These are phyloP conservation scores for Rhinogobio ventralis DNA, from an alignment of 2,797 vertebrate genomes.

Conservation along the genomic window DNA sequence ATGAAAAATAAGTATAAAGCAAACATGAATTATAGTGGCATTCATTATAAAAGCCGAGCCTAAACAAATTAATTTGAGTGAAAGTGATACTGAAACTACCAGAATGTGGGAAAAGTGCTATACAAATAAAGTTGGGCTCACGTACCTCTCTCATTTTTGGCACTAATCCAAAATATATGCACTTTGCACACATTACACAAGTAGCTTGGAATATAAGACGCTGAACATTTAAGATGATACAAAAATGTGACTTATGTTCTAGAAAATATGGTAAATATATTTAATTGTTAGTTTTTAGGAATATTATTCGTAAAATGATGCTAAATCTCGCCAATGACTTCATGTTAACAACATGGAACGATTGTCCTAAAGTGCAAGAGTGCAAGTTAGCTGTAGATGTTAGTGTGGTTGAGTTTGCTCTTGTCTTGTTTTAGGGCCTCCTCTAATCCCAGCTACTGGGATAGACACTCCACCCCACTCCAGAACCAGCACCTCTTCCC, in stretches of 20 bases:
- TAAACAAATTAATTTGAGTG: neutral
- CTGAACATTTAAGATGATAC: too few species aligned
- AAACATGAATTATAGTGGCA: neutral
- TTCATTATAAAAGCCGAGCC: neutral
- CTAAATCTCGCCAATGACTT: neutral
- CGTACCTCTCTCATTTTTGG: neutral
- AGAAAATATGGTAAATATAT: neutral
- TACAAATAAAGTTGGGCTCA: neutral
- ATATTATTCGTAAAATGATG: too few species aligned
- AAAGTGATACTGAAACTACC: neutral
- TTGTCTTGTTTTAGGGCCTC: conserved; percentile 86
- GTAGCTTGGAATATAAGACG: neutral
- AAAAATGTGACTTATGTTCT: neutral
- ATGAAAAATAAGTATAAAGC: neutral
- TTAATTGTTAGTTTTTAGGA: neutral
- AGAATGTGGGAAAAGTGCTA: neutral
- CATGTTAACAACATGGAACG: neutral
- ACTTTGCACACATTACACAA: neutral
- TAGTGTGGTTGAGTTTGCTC: conserved; percentile 64
- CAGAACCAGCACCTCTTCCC: conserved; percentile 78
- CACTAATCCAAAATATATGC: neutral
- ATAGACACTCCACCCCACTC: conserved; percentile 90
- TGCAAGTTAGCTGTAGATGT: neutral
- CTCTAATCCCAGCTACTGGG: conserved; percentile 86
- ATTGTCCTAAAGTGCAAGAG: neutral